Conservation (phyloP, 2,797 vertebrate genomes). For the Sebastes steindachneri region DNA sequence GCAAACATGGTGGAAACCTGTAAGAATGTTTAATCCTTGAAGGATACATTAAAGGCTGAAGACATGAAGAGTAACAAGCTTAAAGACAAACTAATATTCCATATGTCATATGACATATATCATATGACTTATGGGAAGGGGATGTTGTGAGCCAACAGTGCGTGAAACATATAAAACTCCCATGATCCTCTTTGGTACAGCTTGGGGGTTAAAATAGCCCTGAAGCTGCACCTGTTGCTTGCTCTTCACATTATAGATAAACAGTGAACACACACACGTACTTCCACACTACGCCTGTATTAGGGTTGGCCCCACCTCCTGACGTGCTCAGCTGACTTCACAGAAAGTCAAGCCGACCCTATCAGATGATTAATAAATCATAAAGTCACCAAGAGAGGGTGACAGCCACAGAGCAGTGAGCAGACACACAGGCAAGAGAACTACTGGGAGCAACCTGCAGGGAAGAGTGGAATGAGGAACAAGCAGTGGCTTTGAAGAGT, state of each 20-base stretch:
- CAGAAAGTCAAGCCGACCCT: conserved; percentile 11
- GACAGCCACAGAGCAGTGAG: not conserved
- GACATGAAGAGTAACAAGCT: not conserved
- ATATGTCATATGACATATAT: not conserved
- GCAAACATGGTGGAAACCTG: not conserved
- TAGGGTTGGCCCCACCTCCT: not conserved
- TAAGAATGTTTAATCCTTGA: not conserved
- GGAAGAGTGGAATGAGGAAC: not conserved
- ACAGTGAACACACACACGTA: conserved; percentile 23
- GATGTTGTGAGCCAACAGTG: conserved; percentile 14
- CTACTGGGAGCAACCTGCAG: not conserved
- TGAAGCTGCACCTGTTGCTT: conserved; percentile 68
- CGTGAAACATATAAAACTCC: conserved; percentile 28
- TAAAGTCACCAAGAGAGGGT: not conserved
- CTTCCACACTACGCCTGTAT: conserved; percentile 9
- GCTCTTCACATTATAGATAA: conserved; percentile 51
- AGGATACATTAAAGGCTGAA: not conserved
- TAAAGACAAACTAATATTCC: not conserved
- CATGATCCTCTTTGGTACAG: conserved; percentile 43
- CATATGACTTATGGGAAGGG: not conserved
- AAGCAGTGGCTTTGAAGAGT: not conserved
- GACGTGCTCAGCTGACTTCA: conserved; percentile 29
- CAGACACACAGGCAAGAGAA: not conserved
- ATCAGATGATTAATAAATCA: conserved; percentile 39
- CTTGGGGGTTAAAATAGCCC: conserved; percentile 71